Conservation (phyloP, 2,113 vertebrate species). For the Sinocyclocheilus maitianheensis region DNA sequence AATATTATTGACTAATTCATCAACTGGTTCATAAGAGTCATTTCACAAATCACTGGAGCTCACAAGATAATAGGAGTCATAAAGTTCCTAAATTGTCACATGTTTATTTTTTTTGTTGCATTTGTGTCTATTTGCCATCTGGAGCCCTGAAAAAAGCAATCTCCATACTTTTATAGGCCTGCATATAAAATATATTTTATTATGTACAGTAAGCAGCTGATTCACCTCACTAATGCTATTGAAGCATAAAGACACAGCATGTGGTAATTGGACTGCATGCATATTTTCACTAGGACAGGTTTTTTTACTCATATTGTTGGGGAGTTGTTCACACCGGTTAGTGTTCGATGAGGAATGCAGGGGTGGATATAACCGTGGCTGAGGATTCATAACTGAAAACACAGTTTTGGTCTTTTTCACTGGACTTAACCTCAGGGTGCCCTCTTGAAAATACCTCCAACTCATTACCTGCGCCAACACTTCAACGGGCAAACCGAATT, state of each 20-base stretch:
- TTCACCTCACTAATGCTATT: constrained; percentile 1
- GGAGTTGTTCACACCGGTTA: constrained; percentile 1
- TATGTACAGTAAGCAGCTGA: neutral
- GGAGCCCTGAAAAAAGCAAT: neutral
- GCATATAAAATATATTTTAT: neutral
- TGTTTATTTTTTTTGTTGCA: neutral
- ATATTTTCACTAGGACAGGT: constrained; percentile 3
- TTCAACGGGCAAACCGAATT: constrained; percentile 37
- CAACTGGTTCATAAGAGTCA: neutral
- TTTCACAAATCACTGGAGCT: neutral
- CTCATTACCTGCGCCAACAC: constrained; percentile 4
- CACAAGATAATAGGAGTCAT: neutral
- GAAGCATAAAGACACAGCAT: neutral
- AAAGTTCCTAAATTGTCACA: neutral
- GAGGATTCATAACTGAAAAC: constrained; percentile 17
- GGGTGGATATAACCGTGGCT: neutral
- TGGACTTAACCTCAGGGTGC: constrained; percentile 25
- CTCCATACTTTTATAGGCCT: neutral
- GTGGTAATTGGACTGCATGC: constrained; percentile 7
- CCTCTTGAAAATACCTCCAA: constrained; percentile 16
- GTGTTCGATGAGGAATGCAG: constrained; percentile 18
- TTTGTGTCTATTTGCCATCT: neutral
- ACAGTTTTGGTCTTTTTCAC: constrained; percentile 38
- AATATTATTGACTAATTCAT: neutral
- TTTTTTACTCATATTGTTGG: neutral